These are phyloP conservation scores for Borostomias antarcticus DNA, from an alignment of 2,797 vertebrate genomes.

Conservation along the genomic window DNA sequence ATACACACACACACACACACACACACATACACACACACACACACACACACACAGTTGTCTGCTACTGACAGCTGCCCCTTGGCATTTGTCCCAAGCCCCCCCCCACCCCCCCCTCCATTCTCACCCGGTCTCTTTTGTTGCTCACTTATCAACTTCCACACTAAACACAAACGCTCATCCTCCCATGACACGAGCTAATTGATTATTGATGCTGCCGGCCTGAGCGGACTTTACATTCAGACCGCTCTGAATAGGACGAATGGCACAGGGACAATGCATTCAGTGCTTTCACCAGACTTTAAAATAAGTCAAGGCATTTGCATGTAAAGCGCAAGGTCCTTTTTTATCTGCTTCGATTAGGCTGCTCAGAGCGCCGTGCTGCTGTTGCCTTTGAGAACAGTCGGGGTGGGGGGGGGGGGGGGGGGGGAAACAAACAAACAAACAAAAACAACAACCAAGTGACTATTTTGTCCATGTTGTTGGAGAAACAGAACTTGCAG, in stretches of 20 bases:
- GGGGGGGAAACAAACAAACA: too few relatives aligned
- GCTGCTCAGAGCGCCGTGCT: constrained; percentile 15
- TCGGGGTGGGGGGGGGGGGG: constrained; percentile 19
- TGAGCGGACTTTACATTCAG: constrained; percentile 71
- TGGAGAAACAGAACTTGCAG: constrained; percentile 35
- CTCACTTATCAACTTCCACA: constrained; percentile 73
- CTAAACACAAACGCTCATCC: constrained; percentile 67
- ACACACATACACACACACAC: constrained; percentile 39
- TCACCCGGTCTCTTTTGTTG: constrained; percentile 65
- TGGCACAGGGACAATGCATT: constrained; percentile 48
- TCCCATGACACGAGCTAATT: constrained; percentile 75
- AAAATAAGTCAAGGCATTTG: constrained; percentile 48
- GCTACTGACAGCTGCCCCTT: constrained; percentile 75
- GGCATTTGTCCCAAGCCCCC: constrained; percentile 39
- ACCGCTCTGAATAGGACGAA: constrained; percentile 50
- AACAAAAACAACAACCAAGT: constrained; percentile 42
- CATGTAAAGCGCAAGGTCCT: constrained; percentile 40
- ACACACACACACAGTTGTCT: constrained; percentile 63
- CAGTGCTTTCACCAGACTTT: constrained; percentile 47
- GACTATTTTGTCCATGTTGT: constrained; percentile 11
- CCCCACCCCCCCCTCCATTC: not conserved
- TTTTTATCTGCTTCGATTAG: constrained; percentile 39
- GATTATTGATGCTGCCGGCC: constrained; percentile 74
- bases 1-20: constrained; percentile 45
- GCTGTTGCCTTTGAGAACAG: constrained; percentile 36